Conservation (phyloP, 2,797 vertebrate species). For the Rhynchonycteris naso region DNA sequence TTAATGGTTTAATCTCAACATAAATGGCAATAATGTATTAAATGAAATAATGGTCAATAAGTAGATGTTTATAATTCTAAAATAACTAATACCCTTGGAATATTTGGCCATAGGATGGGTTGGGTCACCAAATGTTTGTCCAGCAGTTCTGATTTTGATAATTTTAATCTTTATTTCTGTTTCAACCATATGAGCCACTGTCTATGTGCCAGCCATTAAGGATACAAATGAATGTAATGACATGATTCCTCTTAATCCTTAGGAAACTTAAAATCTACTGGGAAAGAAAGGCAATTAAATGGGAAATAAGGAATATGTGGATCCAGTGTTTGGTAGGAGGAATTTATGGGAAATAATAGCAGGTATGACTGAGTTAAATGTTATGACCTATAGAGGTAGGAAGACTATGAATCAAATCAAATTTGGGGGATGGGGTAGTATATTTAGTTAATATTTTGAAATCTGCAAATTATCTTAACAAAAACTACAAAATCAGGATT, state of each 20-base stretch:
- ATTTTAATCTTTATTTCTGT: background rate
- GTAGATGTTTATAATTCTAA: slow-evolving; percentile 20
- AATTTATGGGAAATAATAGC: background rate
- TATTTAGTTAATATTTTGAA: background rate
- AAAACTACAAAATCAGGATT: background rate
- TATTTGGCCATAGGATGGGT: background rate
- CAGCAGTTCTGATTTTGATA: background rate
- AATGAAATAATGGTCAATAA: background rate
- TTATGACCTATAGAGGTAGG: background rate
- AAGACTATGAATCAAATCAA: background rate
- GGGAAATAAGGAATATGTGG: background rate
- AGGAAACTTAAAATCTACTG: background rate
- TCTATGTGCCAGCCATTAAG: background rate
- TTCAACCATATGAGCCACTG: background rate
- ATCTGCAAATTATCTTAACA: background rate
- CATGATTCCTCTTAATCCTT: background rate
- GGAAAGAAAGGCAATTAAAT: background rate
- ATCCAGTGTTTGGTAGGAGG: background rate
- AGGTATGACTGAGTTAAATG: background rate
- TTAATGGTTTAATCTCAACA: background rate
- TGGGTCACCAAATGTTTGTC: slow-evolving; percentile 18
- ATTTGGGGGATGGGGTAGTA: background rate
- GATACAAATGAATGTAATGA: background rate
- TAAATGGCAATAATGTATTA: background rate
- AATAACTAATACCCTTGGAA: background rate